Conservation (phyloP, 35 echinoderm and acorn worm species). For the Patiria miniata region DNA sequence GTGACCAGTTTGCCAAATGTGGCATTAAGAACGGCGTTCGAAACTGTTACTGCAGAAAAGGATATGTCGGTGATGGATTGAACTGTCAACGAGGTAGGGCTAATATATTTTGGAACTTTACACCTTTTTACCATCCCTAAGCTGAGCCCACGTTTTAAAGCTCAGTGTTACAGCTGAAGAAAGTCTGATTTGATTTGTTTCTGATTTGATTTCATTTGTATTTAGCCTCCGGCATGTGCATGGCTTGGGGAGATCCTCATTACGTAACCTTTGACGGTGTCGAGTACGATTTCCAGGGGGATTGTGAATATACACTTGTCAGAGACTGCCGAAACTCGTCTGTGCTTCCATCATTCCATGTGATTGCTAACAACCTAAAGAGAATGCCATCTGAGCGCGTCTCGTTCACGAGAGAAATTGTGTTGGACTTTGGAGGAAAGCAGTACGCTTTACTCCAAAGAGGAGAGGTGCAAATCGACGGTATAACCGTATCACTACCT, state of each 20-base stretch:
- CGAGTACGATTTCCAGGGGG: slow-evolving; percentile 71
- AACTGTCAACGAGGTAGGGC: slow-evolving; percentile 69
- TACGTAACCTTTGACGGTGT: slow-evolving; percentile 63
- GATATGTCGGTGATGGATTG: slow-evolving; percentile 47
- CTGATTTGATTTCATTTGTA: background rate
- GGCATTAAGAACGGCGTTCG: slow-evolving; percentile 57
- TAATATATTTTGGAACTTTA: too few species aligned
- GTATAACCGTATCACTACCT: slow-evolving; percentile 40
- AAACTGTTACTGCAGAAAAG: slow-evolving; percentile 80
- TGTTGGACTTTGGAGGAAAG: slow-evolving; percentile 47
- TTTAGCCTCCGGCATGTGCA: slow-evolving; percentile 65
- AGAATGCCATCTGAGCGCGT: slow-evolving; percentile 58
- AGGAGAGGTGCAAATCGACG: slow-evolving; percentile 45
- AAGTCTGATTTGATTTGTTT: too few species aligned
- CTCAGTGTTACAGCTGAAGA: too few species aligned
- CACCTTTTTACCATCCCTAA: too few species aligned
- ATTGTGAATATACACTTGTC: slow-evolving; percentile 72
- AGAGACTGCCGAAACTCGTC: slow-evolving; percentile 37
- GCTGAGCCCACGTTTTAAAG: too few species aligned
- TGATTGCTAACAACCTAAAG: slow-evolving; percentile 64
- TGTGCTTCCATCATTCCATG: slow-evolving; percentile 18
- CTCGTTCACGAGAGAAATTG: slow-evolving; percentile 34
- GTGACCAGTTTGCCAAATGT: slow-evolving; percentile 62
- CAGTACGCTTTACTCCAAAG: slow-evolving; percentile 36
- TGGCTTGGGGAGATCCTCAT: slow-evolving; percentile 78